Conservation (phyloP, 2,888 invertebrate species). For the Platycheirus rosarum region DNA sequence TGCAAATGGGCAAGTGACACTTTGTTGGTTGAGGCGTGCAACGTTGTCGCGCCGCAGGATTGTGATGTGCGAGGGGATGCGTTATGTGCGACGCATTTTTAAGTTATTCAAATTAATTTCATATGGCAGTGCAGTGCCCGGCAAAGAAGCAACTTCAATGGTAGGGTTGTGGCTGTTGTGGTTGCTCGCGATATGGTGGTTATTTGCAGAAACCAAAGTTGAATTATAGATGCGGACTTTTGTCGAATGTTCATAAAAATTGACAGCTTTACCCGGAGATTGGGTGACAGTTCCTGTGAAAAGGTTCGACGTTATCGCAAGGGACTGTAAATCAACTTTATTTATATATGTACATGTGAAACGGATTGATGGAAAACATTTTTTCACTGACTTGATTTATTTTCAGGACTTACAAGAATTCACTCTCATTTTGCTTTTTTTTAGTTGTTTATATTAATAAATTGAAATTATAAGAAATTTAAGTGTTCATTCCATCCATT, state of each 20-base stretch:
- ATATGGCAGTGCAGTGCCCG: constrained; percentile 22
- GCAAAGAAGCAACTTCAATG: constrained; percentile 13
- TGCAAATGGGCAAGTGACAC: constrained; percentile 62
- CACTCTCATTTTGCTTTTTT: too few relatives aligned
- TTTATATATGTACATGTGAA: too few relatives aligned
- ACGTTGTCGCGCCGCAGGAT: constrained; percentile 10
- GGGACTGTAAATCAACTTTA: constrained; percentile 11
- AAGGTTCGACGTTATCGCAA: constrained; percentile 42
- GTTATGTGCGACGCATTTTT: constrained; percentile 71
- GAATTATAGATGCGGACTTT: constrained; percentile 60
- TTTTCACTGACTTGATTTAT: too few relatives aligned
- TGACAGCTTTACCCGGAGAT: constrained; percentile 73
- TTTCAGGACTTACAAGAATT: too few relatives aligned
- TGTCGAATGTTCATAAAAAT: constrained; percentile 59
- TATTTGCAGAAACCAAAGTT: constrained; percentile 31
- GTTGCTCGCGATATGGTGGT: constrained; percentile 26
- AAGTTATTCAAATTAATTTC: constrained; percentile 72
- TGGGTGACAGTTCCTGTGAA: constrained; percentile 73
- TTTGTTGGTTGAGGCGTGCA: constrained; percentile 34
- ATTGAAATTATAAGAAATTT: too few relatives aligned
- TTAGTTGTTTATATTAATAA: too few relatives aligned
- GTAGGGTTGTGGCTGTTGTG: constrained; percentile 13
- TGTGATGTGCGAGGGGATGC: constrained; percentile 43
- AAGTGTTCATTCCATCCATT: too few relatives aligned
- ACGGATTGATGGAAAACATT: too few relatives aligned